phyloP scores from a whole-genome alignment of 2,797 vertebrate species.

The Salmo trutta region DNA sequence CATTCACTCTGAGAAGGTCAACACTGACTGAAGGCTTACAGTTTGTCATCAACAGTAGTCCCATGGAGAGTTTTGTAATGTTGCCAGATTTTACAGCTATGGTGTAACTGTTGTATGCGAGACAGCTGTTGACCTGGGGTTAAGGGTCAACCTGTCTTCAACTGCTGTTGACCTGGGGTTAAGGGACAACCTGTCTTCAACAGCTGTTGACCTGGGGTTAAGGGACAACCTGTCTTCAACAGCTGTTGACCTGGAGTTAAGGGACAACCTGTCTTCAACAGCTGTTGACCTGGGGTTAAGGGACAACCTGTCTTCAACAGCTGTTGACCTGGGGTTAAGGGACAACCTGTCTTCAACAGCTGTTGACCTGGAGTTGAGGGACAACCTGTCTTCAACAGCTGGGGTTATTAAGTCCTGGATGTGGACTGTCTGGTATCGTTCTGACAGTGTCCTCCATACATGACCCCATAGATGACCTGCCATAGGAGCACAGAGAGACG shows the following conservation, averaged over 20 bases:
- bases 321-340: too few species aligned
- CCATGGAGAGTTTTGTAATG: background rate
- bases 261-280: background rate
- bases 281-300: too few species aligned
- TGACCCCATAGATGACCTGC: background rate
- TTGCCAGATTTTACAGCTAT: too few species aligned
- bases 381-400: background rate
- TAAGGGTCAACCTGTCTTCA: too few species aligned
- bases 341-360: background rate
- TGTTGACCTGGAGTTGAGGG: too few species aligned
- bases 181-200: too few species aligned
- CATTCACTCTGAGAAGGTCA: background rate
- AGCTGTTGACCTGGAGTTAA: too few species aligned
- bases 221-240: background rate
- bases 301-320: background rate
- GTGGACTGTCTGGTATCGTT: background rate
- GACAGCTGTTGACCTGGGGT: too few species aligned
- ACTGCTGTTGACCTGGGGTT: too few species aligned
- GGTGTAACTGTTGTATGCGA: too few species aligned
- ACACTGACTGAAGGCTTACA: background rate
- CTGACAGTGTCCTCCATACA: background rate
- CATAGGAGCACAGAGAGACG: background rate
- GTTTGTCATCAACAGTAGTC: background rate
- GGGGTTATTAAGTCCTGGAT: background rate
- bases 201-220: too few species aligned